These are phyloP conservation scores for Gallinago paraguaiae DNA, from an alignment of 2,113 vertebrate species.

Conservation along the genomic window DNA sequence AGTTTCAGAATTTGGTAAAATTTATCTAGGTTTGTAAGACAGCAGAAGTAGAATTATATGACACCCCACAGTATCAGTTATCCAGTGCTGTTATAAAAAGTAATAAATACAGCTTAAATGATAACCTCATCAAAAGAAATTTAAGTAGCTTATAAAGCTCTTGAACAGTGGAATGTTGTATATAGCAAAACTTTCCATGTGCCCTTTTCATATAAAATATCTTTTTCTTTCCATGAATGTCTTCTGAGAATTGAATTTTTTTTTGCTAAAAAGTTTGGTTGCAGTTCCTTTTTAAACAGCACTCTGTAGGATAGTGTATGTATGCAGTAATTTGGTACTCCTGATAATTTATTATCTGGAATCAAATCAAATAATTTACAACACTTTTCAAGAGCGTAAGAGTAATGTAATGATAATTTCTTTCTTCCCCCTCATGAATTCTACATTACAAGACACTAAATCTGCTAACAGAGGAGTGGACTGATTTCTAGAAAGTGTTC, in stretches of 20 bases:
- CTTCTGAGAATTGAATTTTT: constrained; percentile 19
- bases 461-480: neutral
- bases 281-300: constrained; percentile 21
- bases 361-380: constrained; percentile 50
- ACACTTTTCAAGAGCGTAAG: neutral
- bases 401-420: constrained; percentile 2
- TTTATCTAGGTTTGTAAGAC: neutral
- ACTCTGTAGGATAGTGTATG: neutral
- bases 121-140: constrained; percentile 27
- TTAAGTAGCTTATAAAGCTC: constrained; percentile 14
- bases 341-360: constrained; percentile 34
- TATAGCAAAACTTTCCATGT: constrained; percentile 30
- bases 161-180: neutral
- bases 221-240: neutral
- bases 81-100: neutral
- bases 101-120: constrained; percentile 52
- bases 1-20: constrained; percentile 10
- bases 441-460: neutral
- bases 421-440: neutral
- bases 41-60: neutral
- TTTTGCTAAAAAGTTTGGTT: constrained; percentile 28
- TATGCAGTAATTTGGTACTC: constrained; percentile 4
- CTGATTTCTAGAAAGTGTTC: neutral
- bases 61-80: neutral
- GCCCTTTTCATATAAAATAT: neutral